Evolutionary conservation across 1,140 invertebrate genomes (phyloP), one percentile per base, ranked within the genome.

Genomic region (Apolygus lucorum): DNA sequence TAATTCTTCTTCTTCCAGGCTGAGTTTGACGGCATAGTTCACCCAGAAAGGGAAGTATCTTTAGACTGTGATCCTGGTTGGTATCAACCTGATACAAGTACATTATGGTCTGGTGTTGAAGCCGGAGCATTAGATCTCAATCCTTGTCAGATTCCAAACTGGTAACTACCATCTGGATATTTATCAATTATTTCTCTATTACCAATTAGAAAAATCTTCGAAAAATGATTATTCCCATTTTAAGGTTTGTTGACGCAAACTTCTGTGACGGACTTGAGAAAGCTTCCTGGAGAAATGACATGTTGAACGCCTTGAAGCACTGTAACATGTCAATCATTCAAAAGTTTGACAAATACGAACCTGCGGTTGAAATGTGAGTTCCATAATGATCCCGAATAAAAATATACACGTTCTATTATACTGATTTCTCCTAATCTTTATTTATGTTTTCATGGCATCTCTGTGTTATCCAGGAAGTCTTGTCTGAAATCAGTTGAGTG

Each of bases 401-500:
- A n/a, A n/a, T n/a, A n/a, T n/a, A n/a, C n/a, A n/a, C n/a, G n/a
- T n/a, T n/a, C n/a, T n/a, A n/a, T n/a, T n/a, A n/a, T n/a, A n/a
- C n/a, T n/a, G n/a, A n/a, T n/a, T n/a, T n/a, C n/a, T n/a, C 21
- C n/a, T 52, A n/a, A n/a, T n/a, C n/a, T n/a, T n/a, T n/a, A n/a
- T n/a, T n/a, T n/a, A n/a, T n/a, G n/a, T n/a, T n/a, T n/a, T n/a
- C n/a, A n/a, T n/a, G n/a, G n/a, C n/a, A 34, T 28, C 65, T 68
- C 42, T 67, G 59, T 42, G 24, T 68, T 70, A 17, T 69, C 13
- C 68, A 84, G 84, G 74, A 88, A 87, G 25, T 91, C 90, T 0
- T 93, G 91, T 90, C 84, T 90, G 0, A 90, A 92, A 75, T 88
- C 86, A 72, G 88, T 88, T 25, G 86, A 90, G 75, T 88, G 88